A percentile compares a stretch with the other conserved stretches of the same genome.
Evolutionary conservation across 2,888 invertebrate species (phyloP).

Genomic region (Alentia gelatinosa): DNA sequence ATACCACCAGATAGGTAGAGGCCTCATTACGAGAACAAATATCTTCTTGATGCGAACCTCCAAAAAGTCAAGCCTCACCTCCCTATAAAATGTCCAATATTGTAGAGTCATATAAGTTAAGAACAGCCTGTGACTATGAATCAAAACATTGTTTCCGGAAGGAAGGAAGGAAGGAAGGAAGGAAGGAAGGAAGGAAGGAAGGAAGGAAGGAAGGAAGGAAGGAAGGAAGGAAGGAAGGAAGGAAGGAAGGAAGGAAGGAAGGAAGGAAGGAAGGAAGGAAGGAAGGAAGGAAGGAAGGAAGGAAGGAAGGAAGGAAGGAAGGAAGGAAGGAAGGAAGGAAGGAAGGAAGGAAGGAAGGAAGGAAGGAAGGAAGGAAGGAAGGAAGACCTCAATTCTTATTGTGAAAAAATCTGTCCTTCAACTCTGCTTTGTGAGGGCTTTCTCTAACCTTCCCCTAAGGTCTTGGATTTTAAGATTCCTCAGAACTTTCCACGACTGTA

Average conservation of each 20-base stretch:
- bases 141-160: too few species aligned
- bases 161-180: conserved; percentile 28
- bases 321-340: conserved; percentile 36
- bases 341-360: conserved; percentile 50
- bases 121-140: too few species aligned
- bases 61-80: too few species aligned
- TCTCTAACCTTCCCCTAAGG: neutral
- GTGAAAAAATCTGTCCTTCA: too few species aligned
- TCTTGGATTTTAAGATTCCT: neutral
- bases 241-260: conserved; percentile 32
- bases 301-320: conserved; percentile 11
- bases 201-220: conserved; percentile 13
- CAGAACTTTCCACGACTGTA: neutral
- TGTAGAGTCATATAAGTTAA: too few species aligned
- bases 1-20: too few species aligned
- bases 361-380: conserved; percentile 32
- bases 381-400: too few species aligned
- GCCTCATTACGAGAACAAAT: too few species aligned
- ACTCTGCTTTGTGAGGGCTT: too few species aligned
- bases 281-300: conserved; percentile 11
- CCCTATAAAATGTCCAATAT: too few species aligned
- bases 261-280: conserved; percentile 10
- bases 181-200: conserved; percentile 28
- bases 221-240: conserved; percentile 23
- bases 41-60: too few species aligned